phyloP scores from a whole-genome alignment of 1,140 invertebrate species.

The Drosophila murphyi region DNA sequence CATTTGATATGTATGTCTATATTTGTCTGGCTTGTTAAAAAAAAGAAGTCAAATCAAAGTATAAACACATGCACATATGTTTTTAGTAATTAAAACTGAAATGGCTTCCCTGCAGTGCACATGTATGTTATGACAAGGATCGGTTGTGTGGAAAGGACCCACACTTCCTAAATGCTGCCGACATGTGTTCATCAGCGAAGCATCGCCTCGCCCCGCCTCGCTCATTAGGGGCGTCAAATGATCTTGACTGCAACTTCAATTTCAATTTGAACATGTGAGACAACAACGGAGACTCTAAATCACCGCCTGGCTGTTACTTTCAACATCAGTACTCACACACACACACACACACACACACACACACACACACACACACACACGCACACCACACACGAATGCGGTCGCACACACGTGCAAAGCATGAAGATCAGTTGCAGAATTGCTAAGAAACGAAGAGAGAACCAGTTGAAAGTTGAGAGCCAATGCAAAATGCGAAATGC shows the following conservation, averaged over 20 bases:
- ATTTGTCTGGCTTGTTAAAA: conserved; percentile 34
- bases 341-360: conserved; percentile 3
- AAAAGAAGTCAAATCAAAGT: conserved; percentile 58
- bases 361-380: background rate
- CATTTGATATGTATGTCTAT: conserved; percentile 41
- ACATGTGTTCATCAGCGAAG: conserved; percentile 58
- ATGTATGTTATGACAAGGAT: conserved; percentile 41
- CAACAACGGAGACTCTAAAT: conserved; percentile 53
- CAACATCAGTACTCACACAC: background rate
- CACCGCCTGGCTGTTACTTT: conserved; percentile 33
- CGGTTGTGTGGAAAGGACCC: conserved; percentile 35
- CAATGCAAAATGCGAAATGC: conserved; percentile 12
- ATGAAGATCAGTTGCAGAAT: conserved; percentile 55
- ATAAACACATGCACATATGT: conserved; percentile 61
- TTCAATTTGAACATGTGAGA: conserved; percentile 41
- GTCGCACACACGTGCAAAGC: conserved; percentile 58
- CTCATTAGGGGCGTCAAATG: conserved; percentile 61
- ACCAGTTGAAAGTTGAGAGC: conserved; percentile 59
- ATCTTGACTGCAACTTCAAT: conserved; percentile 47
- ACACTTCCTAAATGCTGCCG: conserved; percentile 30
- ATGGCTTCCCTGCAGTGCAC: conserved; percentile 14
- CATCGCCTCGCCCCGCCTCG: background rate
- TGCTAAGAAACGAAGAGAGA: conserved; percentile 26
- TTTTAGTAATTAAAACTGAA: conserved; percentile 51
- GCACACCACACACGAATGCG: background rate